phyloP scores from a whole-genome alignment of 2,797 vertebrate genomes.

The Onychomys leucogaster region DNA sequence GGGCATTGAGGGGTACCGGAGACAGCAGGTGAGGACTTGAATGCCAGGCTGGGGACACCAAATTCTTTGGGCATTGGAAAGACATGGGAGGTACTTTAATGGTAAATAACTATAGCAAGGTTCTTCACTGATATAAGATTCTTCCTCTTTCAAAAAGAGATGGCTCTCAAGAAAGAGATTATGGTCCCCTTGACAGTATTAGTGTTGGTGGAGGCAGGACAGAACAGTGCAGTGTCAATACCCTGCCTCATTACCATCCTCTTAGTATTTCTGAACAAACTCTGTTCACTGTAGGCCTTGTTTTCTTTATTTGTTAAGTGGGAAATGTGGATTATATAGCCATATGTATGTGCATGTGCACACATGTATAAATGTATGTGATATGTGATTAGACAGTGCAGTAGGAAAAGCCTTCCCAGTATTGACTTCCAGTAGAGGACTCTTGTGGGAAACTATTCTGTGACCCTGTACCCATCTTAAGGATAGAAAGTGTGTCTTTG shows the following conservation, averaged over 20 bases:
- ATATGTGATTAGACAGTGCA: not conserved
- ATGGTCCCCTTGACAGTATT: not conserved
- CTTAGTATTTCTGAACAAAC: not conserved
- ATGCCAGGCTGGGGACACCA: not conserved
- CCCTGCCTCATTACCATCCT: not conserved
- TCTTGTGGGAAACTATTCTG: not conserved
- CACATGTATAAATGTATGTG: not conserved
- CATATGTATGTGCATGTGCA: fast-evolving
- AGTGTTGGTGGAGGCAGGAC: not conserved
- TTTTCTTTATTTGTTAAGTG: not conserved
- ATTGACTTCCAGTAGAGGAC: not conserved
- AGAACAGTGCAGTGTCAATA: not conserved
- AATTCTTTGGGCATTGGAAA: not conserved
- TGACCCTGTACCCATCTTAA: not conserved
- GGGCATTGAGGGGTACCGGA: not conserved
- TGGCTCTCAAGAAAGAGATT: not conserved
- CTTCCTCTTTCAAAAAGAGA: not conserved
- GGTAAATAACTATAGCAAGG: not conserved
- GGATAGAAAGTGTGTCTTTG: not conserved
- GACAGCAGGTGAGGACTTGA: not conserved
- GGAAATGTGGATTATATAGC: not conserved
- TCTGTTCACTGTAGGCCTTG: not conserved
- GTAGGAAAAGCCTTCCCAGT: not conserved
- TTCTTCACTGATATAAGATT: not conserved
- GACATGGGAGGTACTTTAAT: not conserved